Conservation (phyloP, 2,113 vertebrate species). For the Chaetorhynchus papuensis region DNA sequence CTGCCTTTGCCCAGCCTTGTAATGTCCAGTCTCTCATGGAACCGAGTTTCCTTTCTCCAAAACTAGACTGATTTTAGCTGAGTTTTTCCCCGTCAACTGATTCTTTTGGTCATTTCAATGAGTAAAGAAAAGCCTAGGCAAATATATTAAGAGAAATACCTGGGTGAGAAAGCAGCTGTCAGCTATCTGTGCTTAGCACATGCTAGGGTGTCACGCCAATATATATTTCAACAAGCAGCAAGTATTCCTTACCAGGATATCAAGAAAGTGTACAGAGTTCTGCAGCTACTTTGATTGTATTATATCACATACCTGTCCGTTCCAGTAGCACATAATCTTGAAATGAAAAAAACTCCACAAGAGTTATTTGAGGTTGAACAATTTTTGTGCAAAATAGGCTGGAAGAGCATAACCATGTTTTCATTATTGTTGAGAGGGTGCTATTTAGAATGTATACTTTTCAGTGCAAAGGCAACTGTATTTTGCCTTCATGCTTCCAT, state of each 20-base stretch:
- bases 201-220: background rate
- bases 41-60: background rate
- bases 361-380: background rate
- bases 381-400: background rate
- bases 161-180: background rate
- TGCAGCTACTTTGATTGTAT: background rate
- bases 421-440: background rate
- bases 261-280: background rate
- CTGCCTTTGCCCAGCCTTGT: background rate
- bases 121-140: background rate
- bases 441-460: background rate
- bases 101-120: background rate
- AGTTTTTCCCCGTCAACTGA: background rate
- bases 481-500: slow-evolving; percentile 2
- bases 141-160: background rate
- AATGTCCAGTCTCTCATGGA: background rate
- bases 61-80: background rate
- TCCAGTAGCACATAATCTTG: background rate
- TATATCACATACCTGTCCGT: background rate
- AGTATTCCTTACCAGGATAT: background rate
- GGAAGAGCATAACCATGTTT: background rate
- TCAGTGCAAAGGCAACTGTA: background rate
- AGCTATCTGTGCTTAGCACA: background rate
- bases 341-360: background rate
- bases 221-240: background rate